Percentiles rank a stretch among this genome's conserved stretches.
Conservation (phyloP, 1,140 invertebrate genomes). For the Drosophila tsacasi region DNA sequence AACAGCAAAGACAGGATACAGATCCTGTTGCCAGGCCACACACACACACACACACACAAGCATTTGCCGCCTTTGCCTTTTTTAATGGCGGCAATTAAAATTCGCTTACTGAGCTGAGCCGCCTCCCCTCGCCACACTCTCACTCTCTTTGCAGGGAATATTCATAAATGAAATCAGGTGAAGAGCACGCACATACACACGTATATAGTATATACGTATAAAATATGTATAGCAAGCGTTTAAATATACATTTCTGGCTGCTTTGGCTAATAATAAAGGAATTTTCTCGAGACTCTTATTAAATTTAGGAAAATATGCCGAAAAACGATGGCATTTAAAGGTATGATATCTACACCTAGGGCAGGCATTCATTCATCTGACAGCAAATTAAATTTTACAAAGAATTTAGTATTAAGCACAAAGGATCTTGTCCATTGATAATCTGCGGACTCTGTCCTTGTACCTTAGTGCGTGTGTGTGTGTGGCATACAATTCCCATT, state of each 20-base stretch:
- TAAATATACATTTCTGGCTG: constrained; percentile 37
- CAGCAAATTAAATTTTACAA: constrained; percentile 26
- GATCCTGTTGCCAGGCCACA: constrained; percentile 19
- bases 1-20: constrained; percentile 1
- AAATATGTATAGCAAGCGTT: constrained; percentile 34
- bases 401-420: constrained; percentile 13
- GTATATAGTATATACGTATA: not conserved
- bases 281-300: constrained; percentile 16
- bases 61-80: constrained; percentile 23
- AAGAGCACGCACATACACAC: not conserved
- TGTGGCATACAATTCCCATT: constrained; percentile 23
- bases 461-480: not conserved
- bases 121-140: too few relatives aligned
- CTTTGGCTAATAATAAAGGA: constrained; percentile 30
- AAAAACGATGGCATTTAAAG: not conserved
- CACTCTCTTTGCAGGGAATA: not conserved
- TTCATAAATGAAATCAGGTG: constrained; percentile 20
- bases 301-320: constrained; percentile 25
- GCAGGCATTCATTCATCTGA: constrained; percentile 7
- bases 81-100: constrained; percentile 48
- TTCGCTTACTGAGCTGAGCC: constrained; percentile 37
- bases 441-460: constrained; percentile 15
- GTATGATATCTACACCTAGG: not conserved
- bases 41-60: not conserved
- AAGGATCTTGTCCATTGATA: constrained; percentile 28